Base-by-base conservation (phyloP, 2,888 invertebrate species). In the Aproaerema taeniolella region DNA sequence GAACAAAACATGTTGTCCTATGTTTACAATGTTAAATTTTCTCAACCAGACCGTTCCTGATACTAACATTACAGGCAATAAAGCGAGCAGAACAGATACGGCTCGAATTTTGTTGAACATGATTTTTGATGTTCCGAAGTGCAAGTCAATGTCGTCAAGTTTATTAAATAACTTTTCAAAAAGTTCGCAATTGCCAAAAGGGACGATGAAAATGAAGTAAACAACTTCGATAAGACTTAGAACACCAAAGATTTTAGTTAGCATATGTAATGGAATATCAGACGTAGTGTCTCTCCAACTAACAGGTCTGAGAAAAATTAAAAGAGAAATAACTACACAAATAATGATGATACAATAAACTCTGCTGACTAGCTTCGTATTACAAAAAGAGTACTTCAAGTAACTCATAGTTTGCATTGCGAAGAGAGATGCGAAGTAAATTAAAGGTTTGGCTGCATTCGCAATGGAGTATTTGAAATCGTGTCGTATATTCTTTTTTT, bases 221-320 rank as follows among this genome's bases (percentile, higher is more conserved):
- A 60, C 38, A 2, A 52, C 53, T 60, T 76, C 77, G 7, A 55
- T 20, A 2, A 45, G 53, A 42, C 53, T 57, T 2, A 60, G 36
- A 6, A 50, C 44, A 1, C 58, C 56, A 34, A 53, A 73, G 2
- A 49, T 49, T 58, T 61, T 72, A 0, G 72, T 65, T 10, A 76
- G 39, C 16, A 73, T 52, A 24, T 69, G 67, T 2, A 78, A 43
- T 1, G 78, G 77, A 2, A 67, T 39, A 37, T 78, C 77, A 8
- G 53, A 39, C 32, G 42, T 58, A 0, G 67, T 67, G 2, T 61
- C 53, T 1, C 37, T 41, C 72, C 69, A 71, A 43, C 62, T 66
- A 0, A 38, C 40, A 1, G 72, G 68, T 10, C 30, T 55, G 1
- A 68, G 26, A n/a, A 53, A 46, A 2, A 45, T 8, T 1, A 50